These are phyloP conservation scores for Danio kyathit DNA, from an alignment of 2,797 vertebrate species.

Conservation along the genomic window DNA sequence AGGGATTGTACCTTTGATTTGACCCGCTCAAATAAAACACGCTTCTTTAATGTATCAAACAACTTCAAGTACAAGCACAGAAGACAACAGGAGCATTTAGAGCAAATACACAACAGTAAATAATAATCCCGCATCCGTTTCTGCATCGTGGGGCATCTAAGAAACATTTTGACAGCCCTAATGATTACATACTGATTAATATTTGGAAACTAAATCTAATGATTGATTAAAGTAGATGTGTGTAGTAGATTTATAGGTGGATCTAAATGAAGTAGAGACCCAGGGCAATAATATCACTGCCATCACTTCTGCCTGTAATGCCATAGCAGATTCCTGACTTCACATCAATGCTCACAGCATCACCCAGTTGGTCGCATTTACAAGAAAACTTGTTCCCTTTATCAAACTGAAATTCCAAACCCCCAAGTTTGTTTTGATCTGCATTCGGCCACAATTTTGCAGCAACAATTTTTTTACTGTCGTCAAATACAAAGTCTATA, in stretches of 20 bases:
- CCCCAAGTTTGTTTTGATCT: not conserved
- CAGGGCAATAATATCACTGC: not conserved
- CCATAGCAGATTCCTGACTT: not conserved
- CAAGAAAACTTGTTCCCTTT: accelerated
- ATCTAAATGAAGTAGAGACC: not conserved
- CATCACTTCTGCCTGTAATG: not conserved
- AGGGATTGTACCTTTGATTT: no score
- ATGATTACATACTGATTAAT: no score
- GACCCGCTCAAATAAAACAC: no score
- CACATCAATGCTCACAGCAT: not conserved
- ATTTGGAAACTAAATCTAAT: no score
- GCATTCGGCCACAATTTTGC: not conserved
- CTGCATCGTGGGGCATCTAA: no score
- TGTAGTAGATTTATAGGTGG: not conserved
- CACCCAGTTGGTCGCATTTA: accelerated
- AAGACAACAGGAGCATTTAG: no score
- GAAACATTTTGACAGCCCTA: no score
- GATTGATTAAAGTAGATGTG: not conserved
- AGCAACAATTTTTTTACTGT: not conserved
- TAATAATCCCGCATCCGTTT: no score
- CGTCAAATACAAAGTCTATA: accelerated
- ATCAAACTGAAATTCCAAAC: not conserved
- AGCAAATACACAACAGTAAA: no score
- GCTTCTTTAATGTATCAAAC: no score
- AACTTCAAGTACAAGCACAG: no score